Conservation (phyloP, 1,140 invertebrate species). For the Trialeurodes vaporariorum region DNA sequence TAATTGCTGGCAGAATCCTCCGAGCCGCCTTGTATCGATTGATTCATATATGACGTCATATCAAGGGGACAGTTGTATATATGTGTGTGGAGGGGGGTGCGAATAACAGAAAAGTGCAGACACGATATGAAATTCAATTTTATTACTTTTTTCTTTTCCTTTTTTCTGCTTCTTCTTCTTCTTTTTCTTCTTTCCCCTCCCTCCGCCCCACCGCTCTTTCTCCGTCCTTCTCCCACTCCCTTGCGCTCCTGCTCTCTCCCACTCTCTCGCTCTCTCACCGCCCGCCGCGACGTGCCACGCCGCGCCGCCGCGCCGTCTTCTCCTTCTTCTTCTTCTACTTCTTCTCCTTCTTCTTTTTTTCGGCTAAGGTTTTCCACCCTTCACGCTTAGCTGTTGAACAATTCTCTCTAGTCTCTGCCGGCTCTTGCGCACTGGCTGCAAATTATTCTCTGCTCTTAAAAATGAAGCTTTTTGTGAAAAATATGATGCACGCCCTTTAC, state of each 20-base stretch:
- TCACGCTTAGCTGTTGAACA: neutral
- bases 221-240: slow-evolving; percentile 3
- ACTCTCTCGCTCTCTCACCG: neutral
- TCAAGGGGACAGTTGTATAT: neutral
- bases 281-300: too few relatives aligned
- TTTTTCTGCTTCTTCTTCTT: slow-evolving; percentile 14
- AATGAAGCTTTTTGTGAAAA: neutral
- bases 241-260: slow-evolving; percentile 7
- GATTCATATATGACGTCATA: neutral
- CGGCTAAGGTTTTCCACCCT: neutral
- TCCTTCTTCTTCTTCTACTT: neutral
- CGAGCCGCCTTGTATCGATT: neutral
- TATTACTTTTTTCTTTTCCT: slow-evolving; percentile 24
- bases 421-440: neutral
- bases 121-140: slow-evolving; percentile 28
- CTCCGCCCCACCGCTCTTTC: slow-evolving; percentile 8
- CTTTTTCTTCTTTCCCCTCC: slow-evolving; percentile 9
- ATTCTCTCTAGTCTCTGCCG: too few relatives aligned
- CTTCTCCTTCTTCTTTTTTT: neutral
- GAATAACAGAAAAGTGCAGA: slow-evolving; percentile 24
- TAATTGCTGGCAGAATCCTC: neutral
- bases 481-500: neutral
- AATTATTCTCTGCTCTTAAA: neutral
- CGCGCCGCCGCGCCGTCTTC: neutral
- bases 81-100: slow-evolving; percentile 7